These are phyloP conservation scores for Ictalurus furcatus DNA, from an alignment of 2,113 vertebrate genomes.

Conservation along the genomic window DNA sequence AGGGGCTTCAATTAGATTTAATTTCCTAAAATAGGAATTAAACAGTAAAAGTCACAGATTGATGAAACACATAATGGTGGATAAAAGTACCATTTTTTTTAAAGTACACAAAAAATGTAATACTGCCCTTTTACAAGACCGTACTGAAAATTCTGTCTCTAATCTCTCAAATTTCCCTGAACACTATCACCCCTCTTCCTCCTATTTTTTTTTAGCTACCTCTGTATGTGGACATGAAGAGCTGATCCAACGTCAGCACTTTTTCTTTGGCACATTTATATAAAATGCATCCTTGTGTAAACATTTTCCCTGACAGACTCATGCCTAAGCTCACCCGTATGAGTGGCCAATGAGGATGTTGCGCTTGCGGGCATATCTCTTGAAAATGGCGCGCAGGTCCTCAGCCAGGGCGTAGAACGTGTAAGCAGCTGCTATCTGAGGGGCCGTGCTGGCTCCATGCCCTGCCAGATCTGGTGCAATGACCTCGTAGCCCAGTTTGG, in stretches of 20 bases:
- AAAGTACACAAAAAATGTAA: background rate
- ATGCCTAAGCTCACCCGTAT: conserved; percentile 79
- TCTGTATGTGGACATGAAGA: background rate
- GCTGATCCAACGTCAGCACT: background rate
- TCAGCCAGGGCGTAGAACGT: conserved; percentile 94
- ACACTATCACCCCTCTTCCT: background rate
- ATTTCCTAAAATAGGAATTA: background rate
- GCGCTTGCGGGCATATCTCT: conserved; percentile 87
- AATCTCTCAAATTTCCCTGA: background rate
- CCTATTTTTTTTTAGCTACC: background rate
- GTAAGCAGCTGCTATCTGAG: conserved; percentile 89
- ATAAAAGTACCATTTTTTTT: background rate
- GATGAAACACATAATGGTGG: background rate
- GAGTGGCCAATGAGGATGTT: conserved; percentile 95
- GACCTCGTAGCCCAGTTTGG: conserved; percentile 91
- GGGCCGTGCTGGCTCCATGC: conserved; percentile 86
- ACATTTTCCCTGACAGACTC: background rate
- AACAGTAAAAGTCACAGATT: background rate
- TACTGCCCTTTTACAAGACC: background rate
- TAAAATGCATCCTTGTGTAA: background rate
- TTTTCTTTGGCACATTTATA: background rate
- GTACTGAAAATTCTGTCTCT: background rate
- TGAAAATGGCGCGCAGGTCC: conserved; percentile 90
- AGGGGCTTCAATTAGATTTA: background rate
- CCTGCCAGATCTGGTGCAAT: conserved; percentile 91